Conservation (phyloP, 23 tunicate species). For the Ciona savignyi region DNA sequence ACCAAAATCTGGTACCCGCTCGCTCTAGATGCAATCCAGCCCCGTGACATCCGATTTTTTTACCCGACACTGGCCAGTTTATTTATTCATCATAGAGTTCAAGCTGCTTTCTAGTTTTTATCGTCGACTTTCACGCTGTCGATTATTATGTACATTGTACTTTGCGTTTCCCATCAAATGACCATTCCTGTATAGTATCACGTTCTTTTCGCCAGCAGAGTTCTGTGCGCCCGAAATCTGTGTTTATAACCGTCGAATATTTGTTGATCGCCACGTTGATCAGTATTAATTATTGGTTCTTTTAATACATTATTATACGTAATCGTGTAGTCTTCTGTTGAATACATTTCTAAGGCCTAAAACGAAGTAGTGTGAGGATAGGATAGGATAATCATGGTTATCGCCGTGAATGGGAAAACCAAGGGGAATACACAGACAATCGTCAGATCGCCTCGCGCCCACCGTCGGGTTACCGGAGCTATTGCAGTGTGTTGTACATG, state of each 20-base stretch:
- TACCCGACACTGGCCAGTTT: background rate
- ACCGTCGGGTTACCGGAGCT: too few species aligned
- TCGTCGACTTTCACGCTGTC: background rate
- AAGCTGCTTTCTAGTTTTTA: background rate
- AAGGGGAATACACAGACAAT: too few species aligned
- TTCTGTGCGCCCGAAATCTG: background rate
- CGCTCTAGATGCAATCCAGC: conserved; percentile 14
- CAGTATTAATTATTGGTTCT: background rate
- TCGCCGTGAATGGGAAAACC: too few species aligned
- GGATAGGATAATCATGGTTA: too few species aligned
- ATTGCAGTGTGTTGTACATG: too few species aligned
- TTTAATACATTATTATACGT: background rate
- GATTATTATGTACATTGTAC: background rate
- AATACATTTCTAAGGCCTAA: too few species aligned
- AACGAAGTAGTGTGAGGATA: too few species aligned
- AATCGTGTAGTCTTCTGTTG: too few species aligned
- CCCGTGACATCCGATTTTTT: too few species aligned
- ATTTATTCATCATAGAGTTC: background rate
- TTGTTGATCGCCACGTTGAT: background rate
- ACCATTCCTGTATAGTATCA: background rate
- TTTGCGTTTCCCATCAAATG: background rate
- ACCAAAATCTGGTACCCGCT: too few species aligned
- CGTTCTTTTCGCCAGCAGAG: background rate
- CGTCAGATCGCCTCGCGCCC: too few species aligned
- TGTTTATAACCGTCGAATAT: too few species aligned